These are phyloP conservation scores for Coregonus ussuriensis DNA, from an alignment of 2,797 vertebrate species.

Conservation along the genomic window DNA sequence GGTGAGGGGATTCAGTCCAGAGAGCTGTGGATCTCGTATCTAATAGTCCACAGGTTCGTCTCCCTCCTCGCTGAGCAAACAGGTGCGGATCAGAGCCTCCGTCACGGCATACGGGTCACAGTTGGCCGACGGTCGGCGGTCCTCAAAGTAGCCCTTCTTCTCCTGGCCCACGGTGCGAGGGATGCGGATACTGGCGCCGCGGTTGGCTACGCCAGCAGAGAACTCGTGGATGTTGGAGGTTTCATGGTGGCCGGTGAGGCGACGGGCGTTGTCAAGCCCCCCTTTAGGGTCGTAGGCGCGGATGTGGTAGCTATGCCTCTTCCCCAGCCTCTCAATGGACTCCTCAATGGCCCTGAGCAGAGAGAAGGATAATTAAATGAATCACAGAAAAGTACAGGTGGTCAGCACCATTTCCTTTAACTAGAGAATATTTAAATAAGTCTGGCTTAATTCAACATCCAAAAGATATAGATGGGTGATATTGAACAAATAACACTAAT, in stretches of 20 bases:
- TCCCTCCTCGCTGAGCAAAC: slow-evolving; percentile 89
- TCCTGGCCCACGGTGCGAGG: slow-evolving; percentile 91
- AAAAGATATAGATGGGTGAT: slow-evolving; percentile 58
- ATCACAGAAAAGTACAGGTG: background rate
- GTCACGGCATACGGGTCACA: slow-evolving; percentile 93
- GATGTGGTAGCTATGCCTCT: slow-evolving; percentile 93
- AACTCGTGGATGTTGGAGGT: slow-evolving; percentile 97
- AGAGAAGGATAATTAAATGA: too few species aligned
- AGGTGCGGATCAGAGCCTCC: slow-evolving; percentile 93
- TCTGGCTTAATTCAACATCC: background rate
- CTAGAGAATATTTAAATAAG: slow-evolving; percentile 23
- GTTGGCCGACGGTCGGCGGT: slow-evolving; percentile 95
- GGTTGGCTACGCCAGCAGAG: slow-evolving; percentile 94
- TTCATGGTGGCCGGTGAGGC: slow-evolving; percentile 91
- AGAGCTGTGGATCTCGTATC: slow-evolving; percentile 56
- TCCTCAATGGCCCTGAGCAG: slow-evolving; percentile 88
- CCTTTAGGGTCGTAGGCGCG: slow-evolving; percentile 95
- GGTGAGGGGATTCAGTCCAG: slow-evolving; percentile 48
- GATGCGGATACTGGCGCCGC: slow-evolving; percentile 94
- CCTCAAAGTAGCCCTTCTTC: slow-evolving; percentile 95
- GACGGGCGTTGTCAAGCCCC: slow-evolving; percentile 92
- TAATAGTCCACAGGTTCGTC: slow-evolving; percentile 91
- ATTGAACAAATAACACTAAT: background rate
- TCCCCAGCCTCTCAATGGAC: slow-evolving; percentile 88
- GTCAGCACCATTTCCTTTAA: slow-evolving; percentile 44